Evolutionary conservation across 2,113 vertebrate genomes (phyloP).

Genomic region (Oreotrochilus melanogaster): DNA sequence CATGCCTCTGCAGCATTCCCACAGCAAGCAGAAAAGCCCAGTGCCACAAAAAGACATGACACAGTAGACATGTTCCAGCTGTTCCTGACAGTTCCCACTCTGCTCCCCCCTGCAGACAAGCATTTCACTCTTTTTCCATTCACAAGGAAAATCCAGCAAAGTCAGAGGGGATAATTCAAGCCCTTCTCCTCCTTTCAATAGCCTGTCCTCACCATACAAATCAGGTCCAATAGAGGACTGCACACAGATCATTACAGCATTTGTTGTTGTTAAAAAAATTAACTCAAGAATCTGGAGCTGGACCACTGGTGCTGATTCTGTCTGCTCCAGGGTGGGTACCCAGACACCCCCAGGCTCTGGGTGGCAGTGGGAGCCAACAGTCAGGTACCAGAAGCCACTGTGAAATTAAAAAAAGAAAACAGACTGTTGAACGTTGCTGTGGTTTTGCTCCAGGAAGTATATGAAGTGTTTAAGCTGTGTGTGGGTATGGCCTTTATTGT

Average conservation of each 20-base stretch:
- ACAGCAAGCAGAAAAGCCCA: conserved; percentile 41
- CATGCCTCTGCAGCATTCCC: conserved; percentile 57
- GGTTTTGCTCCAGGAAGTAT: conserved; percentile 48
- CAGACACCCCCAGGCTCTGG: neutral
- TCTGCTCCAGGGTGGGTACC: accelerated
- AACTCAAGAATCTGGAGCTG: neutral
- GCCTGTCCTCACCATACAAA: conserved; percentile 48
- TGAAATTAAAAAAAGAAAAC: neutral
- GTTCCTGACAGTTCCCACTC: conserved; percentile 56
- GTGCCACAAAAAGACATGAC: conserved; percentile 50
- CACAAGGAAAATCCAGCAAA: conserved; percentile 45
- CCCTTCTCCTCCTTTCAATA: conserved; percentile 13
- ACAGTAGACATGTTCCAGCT: conserved; percentile 63
- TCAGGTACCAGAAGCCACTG: neutral
- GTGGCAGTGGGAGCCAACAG: neutral
- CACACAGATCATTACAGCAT: neutral
- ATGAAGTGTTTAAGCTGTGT: neutral
- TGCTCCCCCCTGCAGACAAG: conserved; percentile 14
- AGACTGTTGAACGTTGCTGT: conserved; percentile 13
- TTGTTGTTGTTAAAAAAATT: conserved; percentile 16
- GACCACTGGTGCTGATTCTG: neutral
- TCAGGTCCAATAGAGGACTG: neutral
- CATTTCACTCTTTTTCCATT: conserved; percentile 26
- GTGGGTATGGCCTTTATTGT: conserved; percentile 50
- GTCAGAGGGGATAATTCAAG: conserved; percentile 9